Base-by-base conservation (phyloP, 1,140 invertebrate genomes). In the Glossosoma conforme region DNA sequence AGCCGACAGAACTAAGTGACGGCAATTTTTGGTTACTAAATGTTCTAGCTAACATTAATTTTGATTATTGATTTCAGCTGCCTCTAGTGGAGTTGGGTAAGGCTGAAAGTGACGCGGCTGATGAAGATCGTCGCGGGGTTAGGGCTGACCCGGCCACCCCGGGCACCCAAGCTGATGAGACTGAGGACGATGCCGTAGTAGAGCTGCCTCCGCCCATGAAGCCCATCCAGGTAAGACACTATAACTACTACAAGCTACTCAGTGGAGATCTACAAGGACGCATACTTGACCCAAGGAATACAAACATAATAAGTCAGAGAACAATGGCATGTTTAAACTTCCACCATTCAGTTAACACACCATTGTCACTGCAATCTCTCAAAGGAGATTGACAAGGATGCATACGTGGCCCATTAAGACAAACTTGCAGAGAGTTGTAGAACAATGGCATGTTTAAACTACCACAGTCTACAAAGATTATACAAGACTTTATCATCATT, bases 171-270 rank as follows among this genome's bases (percentile, higher is more conserved):
- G 54, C 67, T 53, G 83, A 82, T 65, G 83, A 82, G 35, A 83
- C 83, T 50, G 87, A 91, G 60, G 87, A 86, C 56, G 86, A 83
- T 50, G 86, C 84, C 22, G 84, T 87, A 53, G 79, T 92, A 1
- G 92, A 95, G 74, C 72, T 96, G 59, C 93, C 93, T 22, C 93
- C 93, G 18, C 93, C 93, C 2, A 97, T 96, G 93, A 91, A 92
- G 67, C 91, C 93, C 3, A 91, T 96, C 61, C 87, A 91, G 62
- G 87, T 91, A 62, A 56, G 14, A 13, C 25, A 11, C 38, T 4
- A 13, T n/a, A n/a, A n/a, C n/a, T n/a, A n/a, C 18, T 13, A 6
- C 6, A 38, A 19, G 42, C 10, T 25, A 6, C 18, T 20, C 15
- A 11, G 8, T 11, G 6, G 10, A 9, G n/a, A n/a, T n/a, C n/a